Evolutionary conservation across 2,888 invertebrate species (phyloP).

Genomic region (Reticulitermes lucifugus): DNA sequence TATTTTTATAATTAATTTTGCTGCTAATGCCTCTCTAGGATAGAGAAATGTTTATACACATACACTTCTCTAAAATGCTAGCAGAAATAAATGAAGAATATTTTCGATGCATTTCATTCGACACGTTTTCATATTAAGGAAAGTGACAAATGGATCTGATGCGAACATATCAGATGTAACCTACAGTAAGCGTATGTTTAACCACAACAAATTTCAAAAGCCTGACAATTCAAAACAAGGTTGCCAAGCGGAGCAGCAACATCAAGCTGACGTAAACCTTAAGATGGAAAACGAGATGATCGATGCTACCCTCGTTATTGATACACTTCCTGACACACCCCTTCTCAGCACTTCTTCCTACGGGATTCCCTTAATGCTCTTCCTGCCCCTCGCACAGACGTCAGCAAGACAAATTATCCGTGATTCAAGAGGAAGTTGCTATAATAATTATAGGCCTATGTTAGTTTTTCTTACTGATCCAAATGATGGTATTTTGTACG

Average conservation of each 20-base stretch:
- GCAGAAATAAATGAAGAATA: too few relatives aligned
- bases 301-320: conserved; percentile 35
- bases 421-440: conserved; percentile 8
- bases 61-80: too few relatives aligned
- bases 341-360: conserved; percentile 5
- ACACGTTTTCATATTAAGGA: too few relatives aligned
- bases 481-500: too few relatives aligned
- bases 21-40: too few relatives aligned
- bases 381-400: conserved; percentile 2
- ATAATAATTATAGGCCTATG: conserved; percentile 2
- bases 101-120: too few relatives aligned
- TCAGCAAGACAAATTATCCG: conserved; percentile 39
- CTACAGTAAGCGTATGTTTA: neutral
- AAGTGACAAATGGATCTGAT: too few relatives aligned
- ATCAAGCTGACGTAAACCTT: too few relatives aligned
- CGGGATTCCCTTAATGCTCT: conserved; percentile 23
- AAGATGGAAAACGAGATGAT: conserved; percentile 8
- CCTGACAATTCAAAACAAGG: conserved; percentile 11
- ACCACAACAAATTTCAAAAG: neutral
- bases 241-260: neutral
- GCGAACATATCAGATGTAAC: too few relatives aligned
- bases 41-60: too few relatives aligned
- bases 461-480: neutral
- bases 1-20: too few relatives aligned
- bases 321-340: conserved; percentile 41